Evolutionary conservation across 2,797 vertebrate genomes (phyloP).

Genomic region (Danio choprae): DNA sequence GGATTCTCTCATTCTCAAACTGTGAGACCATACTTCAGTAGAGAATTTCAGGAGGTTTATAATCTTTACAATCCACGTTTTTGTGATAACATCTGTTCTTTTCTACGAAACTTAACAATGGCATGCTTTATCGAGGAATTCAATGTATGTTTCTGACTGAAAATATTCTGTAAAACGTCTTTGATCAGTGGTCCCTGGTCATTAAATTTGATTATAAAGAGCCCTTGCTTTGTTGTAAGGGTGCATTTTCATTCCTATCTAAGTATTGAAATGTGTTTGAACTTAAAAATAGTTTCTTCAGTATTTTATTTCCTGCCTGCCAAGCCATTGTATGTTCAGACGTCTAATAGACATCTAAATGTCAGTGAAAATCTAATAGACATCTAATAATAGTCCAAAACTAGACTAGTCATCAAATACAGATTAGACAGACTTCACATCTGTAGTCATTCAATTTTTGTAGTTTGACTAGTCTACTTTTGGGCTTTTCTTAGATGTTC

Average conservation of each 20-base stretch:
- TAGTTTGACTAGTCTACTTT: no score
- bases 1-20: neutral
- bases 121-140: neutral
- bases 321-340: no score
- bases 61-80: neutral
- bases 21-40: neutral
- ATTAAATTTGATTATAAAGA: neutral
- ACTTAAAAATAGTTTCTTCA: neutral
- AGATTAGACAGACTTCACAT: no score
- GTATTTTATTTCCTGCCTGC: no score
- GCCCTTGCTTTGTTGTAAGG: neutral
- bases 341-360: no score
- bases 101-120: neutral
- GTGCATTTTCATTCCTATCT: neutral
- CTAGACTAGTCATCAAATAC: no score
- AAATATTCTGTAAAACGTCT: neutral
- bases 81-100: neutral
- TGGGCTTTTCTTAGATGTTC: no score
- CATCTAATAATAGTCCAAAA: no score
- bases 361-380: no score
- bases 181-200: neutral
- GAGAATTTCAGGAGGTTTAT: neutral
- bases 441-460: no score
- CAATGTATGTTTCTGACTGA: neutral
- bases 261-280: constrained; percentile 1